Evolutionary conservation across 2,113 vertebrate genomes (phyloP).

Genomic region (Neolamprologus ventralis): DNA sequence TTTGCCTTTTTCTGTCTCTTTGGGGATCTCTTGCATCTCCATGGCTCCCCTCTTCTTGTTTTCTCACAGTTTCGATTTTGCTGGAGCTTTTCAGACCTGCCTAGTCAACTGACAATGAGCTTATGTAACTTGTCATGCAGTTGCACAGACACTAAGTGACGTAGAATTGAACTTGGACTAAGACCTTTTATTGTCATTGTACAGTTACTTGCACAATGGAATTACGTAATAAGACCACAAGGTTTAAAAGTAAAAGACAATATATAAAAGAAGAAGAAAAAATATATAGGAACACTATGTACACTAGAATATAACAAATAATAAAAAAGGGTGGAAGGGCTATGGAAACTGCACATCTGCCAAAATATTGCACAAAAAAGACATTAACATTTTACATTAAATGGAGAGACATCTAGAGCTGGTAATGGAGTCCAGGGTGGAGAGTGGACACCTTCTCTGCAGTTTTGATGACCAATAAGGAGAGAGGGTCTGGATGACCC

Average conservation of each 20-base stretch:
- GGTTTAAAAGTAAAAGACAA: neutral
- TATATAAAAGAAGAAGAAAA: neutral
- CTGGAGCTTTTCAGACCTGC: neutral
- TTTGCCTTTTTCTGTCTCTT: neutral
- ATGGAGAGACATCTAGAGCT: neutral
- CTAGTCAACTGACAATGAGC: neutral
- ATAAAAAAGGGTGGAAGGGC: neutral
- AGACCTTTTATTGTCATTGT: neutral
- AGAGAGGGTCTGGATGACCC: neutral
- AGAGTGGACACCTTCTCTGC: neutral
- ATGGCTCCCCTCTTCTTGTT: conserved; percentile 1
- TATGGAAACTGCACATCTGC: neutral
- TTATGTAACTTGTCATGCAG: neutral
- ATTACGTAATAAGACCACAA: neutral
- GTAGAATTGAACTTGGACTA: neutral
- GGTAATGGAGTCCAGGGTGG: neutral
- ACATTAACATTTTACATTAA: neutral
- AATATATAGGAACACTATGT: neutral
- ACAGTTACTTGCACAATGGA: neutral
- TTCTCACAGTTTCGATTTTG: conserved; percentile 25
- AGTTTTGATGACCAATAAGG: neutral
- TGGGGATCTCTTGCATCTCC: conserved; percentile 35
- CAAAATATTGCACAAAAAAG: neutral
- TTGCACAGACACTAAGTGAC: neutral
- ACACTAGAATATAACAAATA: neutral